phyloP scores from a whole-genome alignment of 2,888 invertebrate genomes.

The Pasiphila rectangulata region DNA sequence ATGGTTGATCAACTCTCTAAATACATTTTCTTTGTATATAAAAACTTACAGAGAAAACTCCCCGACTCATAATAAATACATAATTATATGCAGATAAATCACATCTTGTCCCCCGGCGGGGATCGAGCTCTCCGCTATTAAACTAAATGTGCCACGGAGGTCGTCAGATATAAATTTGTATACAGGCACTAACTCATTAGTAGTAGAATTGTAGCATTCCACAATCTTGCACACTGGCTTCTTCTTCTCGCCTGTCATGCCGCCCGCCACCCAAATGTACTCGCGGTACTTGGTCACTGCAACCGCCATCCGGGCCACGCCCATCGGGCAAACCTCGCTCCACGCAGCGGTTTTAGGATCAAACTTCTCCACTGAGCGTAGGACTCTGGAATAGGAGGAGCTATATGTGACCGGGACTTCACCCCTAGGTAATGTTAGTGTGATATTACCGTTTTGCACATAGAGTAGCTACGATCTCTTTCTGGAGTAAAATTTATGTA shows the following conservation, averaged over 20 bases:
- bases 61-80: too few species aligned
- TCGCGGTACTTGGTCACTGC: conserved; percentile 82
- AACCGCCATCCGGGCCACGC: conserved; percentile 81
- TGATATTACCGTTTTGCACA: too few species aligned
- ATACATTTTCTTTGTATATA: too few species aligned
- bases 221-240: conserved; percentile 80
- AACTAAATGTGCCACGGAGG: too few species aligned
- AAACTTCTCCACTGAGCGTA: conserved; percentile 83
- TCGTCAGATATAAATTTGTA: neutral
- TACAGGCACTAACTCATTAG: conserved; percentile 73
- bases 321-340: conserved; percentile 81
- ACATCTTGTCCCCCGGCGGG: too few species aligned
- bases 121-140: too few species aligned
- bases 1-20: too few species aligned
- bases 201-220: conserved; percentile 83
- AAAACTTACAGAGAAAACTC: too few species aligned
- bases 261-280: conserved; percentile 87
- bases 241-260: conserved; percentile 82
- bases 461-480: too few species aligned
- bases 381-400: conserved; percentile 64
- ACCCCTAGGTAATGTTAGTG: too few species aligned
- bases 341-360: conserved; percentile 80
- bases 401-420: neutral
- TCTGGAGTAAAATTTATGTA: too few species aligned
- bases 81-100: too few species aligned